Evolutionary conservation across 2,113 vertebrate genomes (phyloP).

Genomic region (Equus quagga): DNA sequence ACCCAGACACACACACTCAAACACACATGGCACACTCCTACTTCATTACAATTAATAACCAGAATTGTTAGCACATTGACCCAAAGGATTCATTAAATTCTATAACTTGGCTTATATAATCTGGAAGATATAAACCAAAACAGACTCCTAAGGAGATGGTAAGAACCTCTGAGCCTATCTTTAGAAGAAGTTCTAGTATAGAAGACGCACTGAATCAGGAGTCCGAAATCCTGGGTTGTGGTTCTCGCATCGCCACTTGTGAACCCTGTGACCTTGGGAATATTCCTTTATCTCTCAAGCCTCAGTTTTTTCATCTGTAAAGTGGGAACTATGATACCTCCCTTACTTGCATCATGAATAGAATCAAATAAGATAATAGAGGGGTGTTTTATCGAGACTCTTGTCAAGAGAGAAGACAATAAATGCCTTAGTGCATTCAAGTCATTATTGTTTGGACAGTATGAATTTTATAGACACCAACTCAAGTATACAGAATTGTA

Average conservation of each 20-base stretch:
- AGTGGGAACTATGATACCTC: background rate
- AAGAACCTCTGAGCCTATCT: background rate
- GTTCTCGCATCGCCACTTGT: background rate
- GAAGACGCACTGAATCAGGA: slow-evolving; percentile 15
- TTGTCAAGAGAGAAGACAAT: background rate
- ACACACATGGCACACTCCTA: background rate
- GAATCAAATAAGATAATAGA: background rate
- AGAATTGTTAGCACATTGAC: background rate
- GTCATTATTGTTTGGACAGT: background rate
- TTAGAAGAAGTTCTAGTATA: background rate
- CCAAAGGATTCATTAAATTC: background rate
- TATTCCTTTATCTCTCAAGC: background rate
- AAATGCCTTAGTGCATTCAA: slow-evolving; percentile 12
- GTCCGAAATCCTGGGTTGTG: background rate
- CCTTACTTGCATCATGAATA: background rate
- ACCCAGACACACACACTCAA: background rate
- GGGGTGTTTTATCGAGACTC: background rate
- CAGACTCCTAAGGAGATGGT: background rate
- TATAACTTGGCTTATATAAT: background rate
- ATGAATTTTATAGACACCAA: slow-evolving; percentile 13
- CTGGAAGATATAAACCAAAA: background rate
- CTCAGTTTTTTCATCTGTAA: slow-evolving; percentile 17
- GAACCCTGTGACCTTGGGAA: background rate
- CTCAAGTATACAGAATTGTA: background rate
- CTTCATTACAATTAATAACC: background rate